These are phyloP conservation scores for Darevskia mixta DNA, from an alignment of 2,797 vertebrate genomes.

Conservation along the genomic window DNA sequence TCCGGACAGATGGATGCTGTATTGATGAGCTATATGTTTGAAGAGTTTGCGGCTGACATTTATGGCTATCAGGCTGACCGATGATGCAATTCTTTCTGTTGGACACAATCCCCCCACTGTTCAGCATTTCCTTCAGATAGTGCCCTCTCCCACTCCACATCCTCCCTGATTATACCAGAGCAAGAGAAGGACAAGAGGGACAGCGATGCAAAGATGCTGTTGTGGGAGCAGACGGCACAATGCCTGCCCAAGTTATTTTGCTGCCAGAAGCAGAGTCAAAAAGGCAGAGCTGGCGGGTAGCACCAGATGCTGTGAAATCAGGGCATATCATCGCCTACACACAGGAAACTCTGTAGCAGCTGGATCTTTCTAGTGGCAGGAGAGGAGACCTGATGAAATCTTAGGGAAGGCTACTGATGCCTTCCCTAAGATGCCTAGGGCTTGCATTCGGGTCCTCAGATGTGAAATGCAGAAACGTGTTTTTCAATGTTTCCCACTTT, in stretches of 20 bases:
- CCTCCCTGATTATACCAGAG: background rate
- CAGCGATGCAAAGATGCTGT: background rate
- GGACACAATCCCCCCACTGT: conserved; percentile 31
- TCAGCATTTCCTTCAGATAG: background rate
- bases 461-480: background rate
- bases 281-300: background rate
- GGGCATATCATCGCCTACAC: background rate
- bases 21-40: background rate
- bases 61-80: conserved; percentile 2
- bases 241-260: background rate
- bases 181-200: background rate
- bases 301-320: background rate
- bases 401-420: too few relatives aligned
- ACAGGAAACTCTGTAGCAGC: background rate
- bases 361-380: background rate
- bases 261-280: background rate
- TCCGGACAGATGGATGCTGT: background rate
- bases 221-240: background rate
- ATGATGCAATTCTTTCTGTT: background rate
- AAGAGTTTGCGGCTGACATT: conserved; percentile 30
- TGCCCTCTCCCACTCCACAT: too few relatives aligned
- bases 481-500: background rate
- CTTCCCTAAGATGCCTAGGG: background rate
- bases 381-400: background rate
- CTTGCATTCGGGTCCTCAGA: background rate